phyloP scores from a whole-genome alignment of 2,113 vertebrate species.

The Microtus pennsylvanicus region DNA sequence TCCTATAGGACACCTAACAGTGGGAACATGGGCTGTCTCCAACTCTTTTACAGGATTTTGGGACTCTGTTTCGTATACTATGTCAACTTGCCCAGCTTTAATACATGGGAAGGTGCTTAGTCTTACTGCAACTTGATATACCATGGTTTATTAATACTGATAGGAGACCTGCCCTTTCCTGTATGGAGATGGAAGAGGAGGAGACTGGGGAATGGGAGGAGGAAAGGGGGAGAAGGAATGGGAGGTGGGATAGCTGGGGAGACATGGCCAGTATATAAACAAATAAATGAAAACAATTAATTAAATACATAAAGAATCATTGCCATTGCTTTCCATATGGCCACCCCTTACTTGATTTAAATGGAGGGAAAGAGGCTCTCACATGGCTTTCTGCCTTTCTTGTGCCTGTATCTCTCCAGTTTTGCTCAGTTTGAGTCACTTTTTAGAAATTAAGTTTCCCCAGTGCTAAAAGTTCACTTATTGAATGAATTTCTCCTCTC shows the following conservation, averaged over 20 bases:
- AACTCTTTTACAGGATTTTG: background rate
- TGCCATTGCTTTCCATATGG: background rate
- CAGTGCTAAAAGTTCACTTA: background rate
- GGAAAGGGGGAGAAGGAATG: background rate
- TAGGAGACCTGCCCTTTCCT: background rate
- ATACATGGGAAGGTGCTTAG: background rate
- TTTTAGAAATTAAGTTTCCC: background rate
- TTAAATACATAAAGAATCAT: background rate
- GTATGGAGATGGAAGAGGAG: background rate
- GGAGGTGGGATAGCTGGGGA: background rate
- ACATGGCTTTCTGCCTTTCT: background rate
- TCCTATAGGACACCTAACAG: background rate
- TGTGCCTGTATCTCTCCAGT: background rate
- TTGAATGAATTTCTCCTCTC: background rate
- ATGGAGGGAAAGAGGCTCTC: background rate
- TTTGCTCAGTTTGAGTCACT: background rate
- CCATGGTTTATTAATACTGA: background rate
- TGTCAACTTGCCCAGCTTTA: background rate
- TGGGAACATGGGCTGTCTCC: background rate
- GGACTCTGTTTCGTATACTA: background rate
- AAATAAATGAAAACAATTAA: background rate
- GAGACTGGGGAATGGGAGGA: background rate
- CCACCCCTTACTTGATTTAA: too few species aligned
- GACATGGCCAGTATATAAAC: background rate
- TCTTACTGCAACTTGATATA: background rate